A percentile compares a stretch with the other conserved stretches of the same genome.
Evolutionary conservation across 2,888 invertebrate species (phyloP).

Genomic region (Leucania comma): DNA sequence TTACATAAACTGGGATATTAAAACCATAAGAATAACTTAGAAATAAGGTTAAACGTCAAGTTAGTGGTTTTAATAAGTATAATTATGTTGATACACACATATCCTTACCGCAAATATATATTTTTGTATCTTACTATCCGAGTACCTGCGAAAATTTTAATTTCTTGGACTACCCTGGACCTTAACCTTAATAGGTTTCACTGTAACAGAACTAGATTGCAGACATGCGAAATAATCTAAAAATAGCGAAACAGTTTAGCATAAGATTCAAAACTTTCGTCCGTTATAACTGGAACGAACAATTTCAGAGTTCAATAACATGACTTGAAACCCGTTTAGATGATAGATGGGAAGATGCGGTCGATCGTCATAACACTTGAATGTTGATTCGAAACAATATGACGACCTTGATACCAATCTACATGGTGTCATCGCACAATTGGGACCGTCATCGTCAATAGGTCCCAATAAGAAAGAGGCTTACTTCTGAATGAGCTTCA

Average conservation of each 20-base stretch:
- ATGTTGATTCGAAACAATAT: constrained; percentile 71
- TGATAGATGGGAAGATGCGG: constrained; percentile 51
- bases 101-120: too few relatives aligned
- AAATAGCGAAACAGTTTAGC: neutral
- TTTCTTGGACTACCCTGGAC: too few relatives aligned
- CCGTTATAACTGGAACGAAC: constrained; percentile 34
- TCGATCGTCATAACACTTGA: constrained; percentile 53
- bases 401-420: constrained; percentile 78
- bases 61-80: too few relatives aligned
- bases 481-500: constrained; percentile 52
- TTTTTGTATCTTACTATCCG: too few relatives aligned
- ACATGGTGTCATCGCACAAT: constrained; percentile 62
- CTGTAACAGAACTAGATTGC: neutral
- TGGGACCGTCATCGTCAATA: constrained; percentile 64
- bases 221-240: constrained; percentile 10
- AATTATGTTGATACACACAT: too few relatives aligned
- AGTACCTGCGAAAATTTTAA: too few relatives aligned
- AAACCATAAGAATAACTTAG: too few relatives aligned
- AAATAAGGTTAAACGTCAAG: too few relatives aligned
- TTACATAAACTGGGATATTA: too few relatives aligned
- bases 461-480: constrained; percentile 60
- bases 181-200: too few relatives aligned
- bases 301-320: constrained; percentile 61
- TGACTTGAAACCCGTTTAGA: constrained; percentile 55
- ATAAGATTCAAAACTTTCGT: constrained; percentile 24